These are phyloP conservation scores for Chelon auratus DNA, from an alignment of 2,797 vertebrate genomes.

Conservation along the genomic window DNA sequence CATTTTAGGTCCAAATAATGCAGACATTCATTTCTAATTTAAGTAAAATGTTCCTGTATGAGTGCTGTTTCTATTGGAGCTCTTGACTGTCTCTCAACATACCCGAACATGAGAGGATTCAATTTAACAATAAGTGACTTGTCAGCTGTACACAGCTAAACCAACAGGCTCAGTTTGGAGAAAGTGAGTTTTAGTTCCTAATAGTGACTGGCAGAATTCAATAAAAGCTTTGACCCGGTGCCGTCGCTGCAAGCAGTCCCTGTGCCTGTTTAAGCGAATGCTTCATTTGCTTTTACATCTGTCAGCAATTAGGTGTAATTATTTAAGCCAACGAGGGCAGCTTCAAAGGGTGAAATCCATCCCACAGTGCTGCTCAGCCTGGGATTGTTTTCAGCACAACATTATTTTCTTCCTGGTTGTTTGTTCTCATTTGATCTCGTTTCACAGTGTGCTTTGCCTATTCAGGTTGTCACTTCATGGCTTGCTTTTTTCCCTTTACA, in stretches of 20 bases:
- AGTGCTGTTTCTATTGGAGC: neutral
- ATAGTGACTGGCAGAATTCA: slow-evolving; percentile 39
- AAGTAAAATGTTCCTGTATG: neutral
- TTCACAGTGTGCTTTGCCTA: slow-evolving; percentile 42
- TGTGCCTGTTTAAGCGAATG: slow-evolving; percentile 51
- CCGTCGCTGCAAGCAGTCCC: slow-evolving; percentile 41
- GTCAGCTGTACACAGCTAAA: slow-evolving; percentile 20
- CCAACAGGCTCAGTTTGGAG: slow-evolving; percentile 20
- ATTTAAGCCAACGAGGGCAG: slow-evolving; percentile 63
- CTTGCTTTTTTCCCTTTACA: slow-evolving; percentile 11
- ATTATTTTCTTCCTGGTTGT: slow-evolving; percentile 54
- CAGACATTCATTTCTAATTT: neutral
- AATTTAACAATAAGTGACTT: slow-evolving; percentile 1
- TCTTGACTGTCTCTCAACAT: neutral
- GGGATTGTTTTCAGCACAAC: slow-evolving; percentile 58
- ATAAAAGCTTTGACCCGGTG: slow-evolving; percentile 45
- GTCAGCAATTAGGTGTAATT: slow-evolving; percentile 76
- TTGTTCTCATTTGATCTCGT: slow-evolving; percentile 53
- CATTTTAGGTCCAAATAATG: neutral
- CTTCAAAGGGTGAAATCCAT: slow-evolving; percentile 63
- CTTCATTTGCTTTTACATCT: slow-evolving; percentile 73
- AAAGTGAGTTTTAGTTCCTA: slow-evolving; percentile 25
- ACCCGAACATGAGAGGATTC: neutral
- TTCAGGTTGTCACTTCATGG: slow-evolving; percentile 47
- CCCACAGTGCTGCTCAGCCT: slow-evolving; percentile 40